Percentiles rank a stretch among this genome's conserved stretches.
Conservation (phyloP, 2,888 invertebrate species). For the Latrodectus elegans region DNA sequence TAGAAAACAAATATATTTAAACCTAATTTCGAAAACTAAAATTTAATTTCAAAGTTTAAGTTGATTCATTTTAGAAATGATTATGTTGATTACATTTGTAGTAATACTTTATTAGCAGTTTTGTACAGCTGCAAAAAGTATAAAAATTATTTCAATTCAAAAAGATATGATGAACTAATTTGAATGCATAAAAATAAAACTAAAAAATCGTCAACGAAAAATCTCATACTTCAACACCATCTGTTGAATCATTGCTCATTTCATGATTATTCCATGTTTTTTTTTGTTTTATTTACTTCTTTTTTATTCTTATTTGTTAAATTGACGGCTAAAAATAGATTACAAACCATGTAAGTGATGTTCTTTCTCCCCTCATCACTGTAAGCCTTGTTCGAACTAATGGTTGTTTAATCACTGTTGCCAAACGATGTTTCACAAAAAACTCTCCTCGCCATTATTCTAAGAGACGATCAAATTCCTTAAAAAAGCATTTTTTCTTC, state of each 20-base stretch:
- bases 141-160: too few relatives aligned
- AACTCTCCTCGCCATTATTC: slow-evolving; percentile 40
- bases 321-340: slow-evolving; percentile 28
- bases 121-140: too few relatives aligned
- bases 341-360: slow-evolving; percentile 18
- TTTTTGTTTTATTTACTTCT: neutral
- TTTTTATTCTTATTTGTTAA: neutral
- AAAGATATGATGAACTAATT: too few relatives aligned
- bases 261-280: slow-evolving; percentile 1
- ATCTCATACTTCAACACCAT: slow-evolving; percentile 45
- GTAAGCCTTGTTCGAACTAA: slow-evolving; percentile 33
- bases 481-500: slow-evolving; percentile 20
- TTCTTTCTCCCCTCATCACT: slow-evolving; percentile 20
- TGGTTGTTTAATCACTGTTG: slow-evolving; percentile 52
- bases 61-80: too few relatives aligned
- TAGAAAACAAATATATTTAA: too few relatives aligned
- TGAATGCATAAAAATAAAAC: neutral
- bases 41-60: too few relatives aligned
- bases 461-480: slow-evolving; percentile 22
- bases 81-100: too few relatives aligned
- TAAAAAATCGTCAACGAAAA: slow-evolving; percentile 33
- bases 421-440: slow-evolving; percentile 53
- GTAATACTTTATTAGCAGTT: too few relatives aligned
- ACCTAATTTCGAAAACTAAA: too few relatives aligned
- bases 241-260: slow-evolving; percentile 55